Evolutionary conservation across 2,888 invertebrate species (phyloP), one percentile per base, ranked within the genome.

Genomic region (Epirrhoe alternata): DNA sequence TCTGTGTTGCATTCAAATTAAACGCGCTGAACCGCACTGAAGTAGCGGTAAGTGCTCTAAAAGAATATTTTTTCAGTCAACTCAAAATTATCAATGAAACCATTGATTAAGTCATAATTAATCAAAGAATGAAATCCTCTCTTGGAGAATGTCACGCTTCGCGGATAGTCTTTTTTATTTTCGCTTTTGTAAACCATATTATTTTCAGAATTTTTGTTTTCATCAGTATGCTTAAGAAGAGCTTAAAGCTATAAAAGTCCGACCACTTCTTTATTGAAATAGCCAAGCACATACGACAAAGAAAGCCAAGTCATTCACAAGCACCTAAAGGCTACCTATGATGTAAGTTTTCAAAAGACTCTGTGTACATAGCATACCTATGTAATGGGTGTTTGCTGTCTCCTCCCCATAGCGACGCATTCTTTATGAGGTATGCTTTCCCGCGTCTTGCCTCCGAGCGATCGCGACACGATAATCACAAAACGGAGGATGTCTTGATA

Each of bases 391-490:
- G 79, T 81, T 80, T 78, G 78, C 81, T 76, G 79, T 81, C 81
- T 77, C 77, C 78, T 76, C 73, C 76, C 76, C 76, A 74, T 77
- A 78, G 77, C 75, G 72, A 76, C 67, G 77, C 77, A 78, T 79
- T 76, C 74, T 81, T 82, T 81, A 82, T 81, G 77, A 76, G 76
- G 69, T 72, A 64, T 71, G 74, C 82, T 80, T 80, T 79, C 76
- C 70, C 79, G 74, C 64, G 76, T 71, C 78, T 79, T 78, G 79
- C 82, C 82, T 79, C 74, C 77, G 71, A 82, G 80, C 82, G 81
- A 86, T 86, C 77, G 81, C 76, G 79, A 81, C 85, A 86, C 81
- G 85, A 88, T 87, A 87, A 89, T 86, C 87, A 81, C 82, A 78
- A 77, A 73, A 74, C 75, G 72, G 77, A 79, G 76, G 76, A 82